Base-by-base conservation (phyloP, 2,113 vertebrate genomes). In the Phoenicopterus ruber region DNA sequence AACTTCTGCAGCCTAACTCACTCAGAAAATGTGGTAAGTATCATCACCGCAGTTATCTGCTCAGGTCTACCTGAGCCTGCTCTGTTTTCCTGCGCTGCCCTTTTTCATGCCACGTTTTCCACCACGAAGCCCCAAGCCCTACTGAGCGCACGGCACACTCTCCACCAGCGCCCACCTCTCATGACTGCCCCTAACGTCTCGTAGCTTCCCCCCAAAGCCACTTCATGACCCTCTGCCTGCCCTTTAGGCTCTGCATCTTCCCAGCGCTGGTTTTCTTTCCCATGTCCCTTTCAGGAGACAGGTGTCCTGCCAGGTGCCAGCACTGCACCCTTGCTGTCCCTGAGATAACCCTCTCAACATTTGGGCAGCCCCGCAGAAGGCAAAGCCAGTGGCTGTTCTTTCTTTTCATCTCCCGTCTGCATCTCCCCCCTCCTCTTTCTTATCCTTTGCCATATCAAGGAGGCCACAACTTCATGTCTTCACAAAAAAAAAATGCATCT, bases 111-210 rank as follows among this genome's bases (percentile, higher is more conserved):
- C 47, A 15, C 0, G 0, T 36, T 76, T 69, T 24, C 67, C 63
- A 54, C 9, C 3, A 1, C 0, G 5, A 58, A 80, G 25, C 13
- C 28, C 18, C 38, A 71, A 22, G 44, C 31, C 6, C 31, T 28
- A 10, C 69, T 11, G 31, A 85, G 32, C 2, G 6, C 31, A 44
- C 21, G 49, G 57, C 28, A 52, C 4, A 7, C 24, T 38, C 29
- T 54, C 11, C 50, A 69, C 18, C 57, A 47, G 34, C 9, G 1
- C 28, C 5, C n/a, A 38, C 6, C 54, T 85, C 38, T 29, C 50
- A 50, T 2, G 2, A 67, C 71, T 3, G 5, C 3, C 42, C 9
- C 6, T 10, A 21, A 20, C 0, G 0, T 18, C 57, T 24, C 16
- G n/a, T 10, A 44, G 50, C 54, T 57, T 87, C 8, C 4, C 24